A percentile compares a stretch with the other conserved stretches of the same genome.
These are phyloP conservation scores for Cranoglanis bouderius DNA, from an alignment of 2,113 vertebrate genomes.

Conservation along the genomic window DNA sequence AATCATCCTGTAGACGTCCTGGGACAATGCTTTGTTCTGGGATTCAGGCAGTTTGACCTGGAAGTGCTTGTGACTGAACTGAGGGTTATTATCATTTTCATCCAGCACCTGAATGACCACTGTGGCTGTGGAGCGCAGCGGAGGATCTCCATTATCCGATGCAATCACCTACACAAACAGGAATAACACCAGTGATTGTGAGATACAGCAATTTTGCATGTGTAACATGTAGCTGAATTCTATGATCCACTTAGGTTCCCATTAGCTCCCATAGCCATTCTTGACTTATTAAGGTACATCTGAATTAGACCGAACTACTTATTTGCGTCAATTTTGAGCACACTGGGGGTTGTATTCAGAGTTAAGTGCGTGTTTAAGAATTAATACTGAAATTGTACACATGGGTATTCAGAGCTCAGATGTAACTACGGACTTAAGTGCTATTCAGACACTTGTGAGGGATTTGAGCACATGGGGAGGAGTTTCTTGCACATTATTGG, in stretches of 20 bases:
- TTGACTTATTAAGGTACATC: neutral
- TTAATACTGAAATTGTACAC: neutral
- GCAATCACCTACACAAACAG: constrained; percentile 81
- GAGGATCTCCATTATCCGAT: constrained; percentile 83
- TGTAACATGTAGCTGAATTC: neutral
- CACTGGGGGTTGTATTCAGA: neutral
- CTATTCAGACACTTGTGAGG: neutral
- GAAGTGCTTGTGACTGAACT: constrained; percentile 89
- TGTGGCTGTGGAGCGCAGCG: constrained; percentile 84
- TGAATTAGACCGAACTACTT: neutral
- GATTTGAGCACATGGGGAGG: neutral
- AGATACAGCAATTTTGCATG: neutral
- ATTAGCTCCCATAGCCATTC: neutral
- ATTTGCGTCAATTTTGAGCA: neutral
- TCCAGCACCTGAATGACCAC: constrained; percentile 85
- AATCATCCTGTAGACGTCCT: constrained; percentile 82
- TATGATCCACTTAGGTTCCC: neutral
- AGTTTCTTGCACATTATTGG: neutral
- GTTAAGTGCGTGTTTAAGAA: neutral
- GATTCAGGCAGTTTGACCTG: constrained; percentile 82
- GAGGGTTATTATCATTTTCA: constrained; percentile 86
- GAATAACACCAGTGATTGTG: neutral
- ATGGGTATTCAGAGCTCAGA: neutral
- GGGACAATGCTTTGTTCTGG: constrained; percentile 13
- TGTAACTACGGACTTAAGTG: neutral